Conservation (phyloP, 2,797 vertebrate species). For the Pristis pectinata region DNA sequence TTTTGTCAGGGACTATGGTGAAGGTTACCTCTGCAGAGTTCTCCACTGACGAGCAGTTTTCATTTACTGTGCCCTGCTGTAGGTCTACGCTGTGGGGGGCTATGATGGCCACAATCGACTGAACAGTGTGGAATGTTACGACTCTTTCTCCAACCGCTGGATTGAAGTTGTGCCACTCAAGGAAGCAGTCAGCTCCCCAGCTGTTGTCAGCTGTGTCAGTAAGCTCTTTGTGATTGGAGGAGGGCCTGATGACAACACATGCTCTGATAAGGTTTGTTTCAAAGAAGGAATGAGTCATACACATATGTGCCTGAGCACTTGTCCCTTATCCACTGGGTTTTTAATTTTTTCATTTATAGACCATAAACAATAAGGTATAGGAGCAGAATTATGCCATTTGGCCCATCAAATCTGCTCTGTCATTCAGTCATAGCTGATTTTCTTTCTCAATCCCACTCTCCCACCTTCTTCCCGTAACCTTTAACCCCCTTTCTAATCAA, state of each 20-base stretch:
- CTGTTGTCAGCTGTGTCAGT: slow-evolving; percentile 82
- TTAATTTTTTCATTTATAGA: background rate
- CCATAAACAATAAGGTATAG: too few species aligned
- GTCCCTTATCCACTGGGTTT: background rate
- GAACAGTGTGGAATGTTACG: slow-evolving; percentile 91
- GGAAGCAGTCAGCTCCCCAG: slow-evolving; percentile 92
- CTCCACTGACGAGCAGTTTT: background rate
- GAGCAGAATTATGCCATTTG: too few species aligned
- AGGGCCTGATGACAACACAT: slow-evolving; percentile 88
- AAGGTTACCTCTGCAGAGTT: background rate
- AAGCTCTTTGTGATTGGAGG: slow-evolving; percentile 95
- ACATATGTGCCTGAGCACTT: background rate
- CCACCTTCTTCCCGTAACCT: too few species aligned
- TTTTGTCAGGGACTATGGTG: background rate
- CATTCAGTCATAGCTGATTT: too few species aligned
- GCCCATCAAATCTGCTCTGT: too few species aligned
- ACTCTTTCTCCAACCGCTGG: slow-evolving; percentile 97
- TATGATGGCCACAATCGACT: slow-evolving; percentile 91
- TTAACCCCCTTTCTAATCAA: too few species aligned
- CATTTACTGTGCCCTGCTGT: slow-evolving; percentile 22
- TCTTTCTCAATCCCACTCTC: too few species aligned
- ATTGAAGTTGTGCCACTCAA: slow-evolving; percentile 90
- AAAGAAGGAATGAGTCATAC: background rate
- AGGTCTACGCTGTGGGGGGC: slow-evolving; percentile 96
- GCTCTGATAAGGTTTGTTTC: slow-evolving; percentile 84